These are phyloP conservation scores for Cyphomyrus plagiostoma DNA, from an alignment of 2,113 vertebrate species.

Conservation along the genomic window DNA sequence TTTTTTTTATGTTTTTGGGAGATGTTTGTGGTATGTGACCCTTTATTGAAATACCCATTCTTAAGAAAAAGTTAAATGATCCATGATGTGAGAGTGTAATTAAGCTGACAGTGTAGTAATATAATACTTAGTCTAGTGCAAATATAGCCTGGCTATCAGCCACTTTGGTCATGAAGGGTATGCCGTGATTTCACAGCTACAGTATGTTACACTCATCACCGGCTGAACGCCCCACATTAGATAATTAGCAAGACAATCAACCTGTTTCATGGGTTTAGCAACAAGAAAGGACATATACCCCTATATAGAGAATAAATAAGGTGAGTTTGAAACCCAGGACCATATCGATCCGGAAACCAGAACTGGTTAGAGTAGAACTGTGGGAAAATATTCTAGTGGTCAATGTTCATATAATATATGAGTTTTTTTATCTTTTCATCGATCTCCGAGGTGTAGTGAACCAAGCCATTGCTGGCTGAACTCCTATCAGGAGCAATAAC, in stretches of 20 bases:
- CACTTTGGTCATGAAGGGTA: neutral
- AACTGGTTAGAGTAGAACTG: neutral
- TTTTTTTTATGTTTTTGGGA: neutral
- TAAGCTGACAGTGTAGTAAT: neutral
- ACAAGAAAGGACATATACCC: neutral
- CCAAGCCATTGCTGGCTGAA: neutral
- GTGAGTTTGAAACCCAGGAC: neutral
- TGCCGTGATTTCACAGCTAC: neutral
- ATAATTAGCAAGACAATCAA: neutral
- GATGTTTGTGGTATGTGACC: neutral
- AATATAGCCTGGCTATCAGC: neutral
- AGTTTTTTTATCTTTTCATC: neutral
- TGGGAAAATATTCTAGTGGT: neutral
- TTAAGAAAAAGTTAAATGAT: neutral
- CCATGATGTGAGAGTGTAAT: neutral
- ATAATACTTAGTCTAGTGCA: neutral
- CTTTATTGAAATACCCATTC: neutral
- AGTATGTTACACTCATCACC: neutral
- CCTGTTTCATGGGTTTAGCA: neutral
- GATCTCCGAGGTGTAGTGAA: neutral
- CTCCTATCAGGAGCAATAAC: neutral
- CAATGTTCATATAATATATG: neutral
- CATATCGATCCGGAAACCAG: neutral
- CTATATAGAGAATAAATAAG: neutral
- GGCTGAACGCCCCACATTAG: neutral